Conservation (phyloP, 2,113 vertebrate genomes). For the Muscicapa adusta region DNA sequence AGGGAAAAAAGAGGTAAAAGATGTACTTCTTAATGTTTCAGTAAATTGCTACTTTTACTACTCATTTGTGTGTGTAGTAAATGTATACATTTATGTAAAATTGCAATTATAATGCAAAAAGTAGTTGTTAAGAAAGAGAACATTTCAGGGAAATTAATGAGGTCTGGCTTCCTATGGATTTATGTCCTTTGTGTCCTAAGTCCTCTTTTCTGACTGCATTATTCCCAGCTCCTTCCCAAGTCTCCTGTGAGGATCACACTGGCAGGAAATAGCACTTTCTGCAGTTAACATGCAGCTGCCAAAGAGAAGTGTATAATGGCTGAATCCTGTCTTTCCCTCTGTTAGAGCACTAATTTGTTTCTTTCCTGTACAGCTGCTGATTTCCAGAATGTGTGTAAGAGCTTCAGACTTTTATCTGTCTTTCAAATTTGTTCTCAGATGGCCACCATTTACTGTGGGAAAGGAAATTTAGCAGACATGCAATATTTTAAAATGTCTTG, state of each 20-base stretch:
- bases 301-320: neutral
- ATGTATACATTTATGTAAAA: neutral
- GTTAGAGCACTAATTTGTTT: neutral
- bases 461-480: neutral
- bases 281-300: neutral
- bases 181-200: neutral
- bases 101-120: neutral
- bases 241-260: neutral
- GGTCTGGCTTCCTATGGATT: neutral
- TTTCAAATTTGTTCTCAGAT: neutral
- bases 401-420: neutral
- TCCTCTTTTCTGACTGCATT: neutral
- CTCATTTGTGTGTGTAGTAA: neutral
- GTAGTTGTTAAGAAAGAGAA: neutral
- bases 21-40: neutral
- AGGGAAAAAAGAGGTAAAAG: neutral
- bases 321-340: neutral
- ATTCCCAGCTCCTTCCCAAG: neutral
- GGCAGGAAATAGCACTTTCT: neutral
- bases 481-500: neutral
- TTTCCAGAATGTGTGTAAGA: neutral
- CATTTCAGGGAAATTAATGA: neutral
- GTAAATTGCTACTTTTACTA: neutral
- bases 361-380: neutral
- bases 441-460: neutral